phyloP scores from a whole-genome alignment of 2,888 invertebrate species.

The Oligia strigilis region DNA sequence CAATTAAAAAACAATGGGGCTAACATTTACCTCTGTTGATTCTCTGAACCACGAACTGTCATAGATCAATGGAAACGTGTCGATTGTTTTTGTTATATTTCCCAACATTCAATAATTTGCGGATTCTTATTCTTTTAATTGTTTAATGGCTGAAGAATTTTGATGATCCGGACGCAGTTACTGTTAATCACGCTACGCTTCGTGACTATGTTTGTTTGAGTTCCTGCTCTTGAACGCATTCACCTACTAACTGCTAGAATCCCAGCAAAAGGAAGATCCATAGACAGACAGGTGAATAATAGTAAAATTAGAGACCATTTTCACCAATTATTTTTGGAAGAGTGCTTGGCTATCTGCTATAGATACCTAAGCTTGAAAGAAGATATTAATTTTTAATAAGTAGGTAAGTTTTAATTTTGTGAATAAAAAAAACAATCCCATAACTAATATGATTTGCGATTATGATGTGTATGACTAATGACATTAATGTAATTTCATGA shows the following conservation, averaged over 20 bases:
- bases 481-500: no score
- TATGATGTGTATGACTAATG: no score
- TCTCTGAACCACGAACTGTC: conserved; percentile 31
- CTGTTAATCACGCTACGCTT: conserved; percentile 31
- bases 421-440: background rate
- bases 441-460: no score
- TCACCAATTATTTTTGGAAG: background rate
- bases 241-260: background rate
- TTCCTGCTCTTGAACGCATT: conserved; percentile 26
- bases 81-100: conserved; percentile 33
- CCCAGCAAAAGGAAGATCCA: background rate
- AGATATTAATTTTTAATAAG: no score
- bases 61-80: conserved; percentile 8
- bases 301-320: background rate
- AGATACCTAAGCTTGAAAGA: background rate
- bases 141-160: conserved; percentile 32
- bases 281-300: background rate
- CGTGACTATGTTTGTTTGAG: conserved; percentile 29
- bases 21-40: conserved; percentile 2
- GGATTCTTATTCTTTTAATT: conserved; percentile 38
- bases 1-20: conserved; percentile 22
- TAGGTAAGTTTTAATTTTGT: background rate
- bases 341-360: background rate
- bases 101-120: conserved; percentile 34
- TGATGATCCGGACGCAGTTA: conserved; percentile 43